These are phyloP conservation scores for Epinotia ramella DNA, from an alignment of 2,888 invertebrate genomes.

Conservation along the genomic window DNA sequence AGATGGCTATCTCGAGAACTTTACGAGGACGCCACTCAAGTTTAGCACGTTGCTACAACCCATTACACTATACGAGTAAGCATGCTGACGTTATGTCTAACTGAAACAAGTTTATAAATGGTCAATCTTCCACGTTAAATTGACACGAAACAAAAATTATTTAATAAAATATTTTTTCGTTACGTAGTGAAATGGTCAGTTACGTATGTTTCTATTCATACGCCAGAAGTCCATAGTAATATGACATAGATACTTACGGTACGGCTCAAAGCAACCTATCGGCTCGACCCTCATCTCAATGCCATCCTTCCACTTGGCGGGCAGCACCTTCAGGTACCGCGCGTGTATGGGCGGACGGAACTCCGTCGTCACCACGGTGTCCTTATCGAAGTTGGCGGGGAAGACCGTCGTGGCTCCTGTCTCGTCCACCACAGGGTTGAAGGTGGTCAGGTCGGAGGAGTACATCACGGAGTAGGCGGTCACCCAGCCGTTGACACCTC, in stretches of 20 bases:
- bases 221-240: too few species aligned
- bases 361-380: slow-evolving; percentile 85
- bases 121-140: too few species aligned
- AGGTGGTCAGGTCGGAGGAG: slow-evolving; percentile 88
- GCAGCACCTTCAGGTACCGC: slow-evolving; percentile 89
- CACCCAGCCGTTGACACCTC: slow-evolving; percentile 90
- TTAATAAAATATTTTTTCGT: too few species aligned
- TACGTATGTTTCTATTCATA: too few species aligned
- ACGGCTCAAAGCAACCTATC: slow-evolving; percentile 91
- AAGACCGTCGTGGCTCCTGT: slow-evolving; percentile 86
- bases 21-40: too few species aligned
- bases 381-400: slow-evolving; percentile 89
- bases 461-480: slow-evolving; percentile 90
- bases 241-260: slow-evolving; percentile 71
- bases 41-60: too few species aligned
- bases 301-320: slow-evolving; percentile 89
- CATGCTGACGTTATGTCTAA: too few species aligned
- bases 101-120: too few species aligned
- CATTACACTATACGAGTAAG: too few species aligned
- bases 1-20: too few species aligned
- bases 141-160: too few species aligned
- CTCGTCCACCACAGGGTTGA: slow-evolving; percentile 88
- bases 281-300: slow-evolving; percentile 92
- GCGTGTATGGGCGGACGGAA: slow-evolving; percentile 91
- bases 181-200: too few species aligned